Evolutionary conservation across 2,113 vertebrate species (phyloP), one percentile per base, ranked within the genome.

Genomic region (Nestor notabilis): DNA sequence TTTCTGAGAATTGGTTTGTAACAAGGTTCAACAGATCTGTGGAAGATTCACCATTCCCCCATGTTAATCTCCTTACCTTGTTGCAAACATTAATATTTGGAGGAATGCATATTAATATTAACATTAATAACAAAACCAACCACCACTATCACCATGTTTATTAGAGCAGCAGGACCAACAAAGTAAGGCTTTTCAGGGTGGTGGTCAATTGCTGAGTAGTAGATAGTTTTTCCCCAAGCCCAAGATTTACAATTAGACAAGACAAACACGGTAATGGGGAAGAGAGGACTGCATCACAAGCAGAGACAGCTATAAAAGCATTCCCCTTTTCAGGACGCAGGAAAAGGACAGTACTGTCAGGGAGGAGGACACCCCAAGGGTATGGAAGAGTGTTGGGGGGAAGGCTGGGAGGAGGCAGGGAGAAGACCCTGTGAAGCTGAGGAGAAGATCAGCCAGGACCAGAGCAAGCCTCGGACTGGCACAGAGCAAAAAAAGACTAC

Each of bases 1-100:
- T 94, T 85, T 80, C 56, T 83, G 66, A 80, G 87, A 87, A 77
- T 7, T 81, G 23, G 25, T 90, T 66, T 81, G 9, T 78, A 81
- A 60, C 33, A 15, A 56, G 13, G 17, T 49, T 53, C 33, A 72
- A 39, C 8, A 68, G 16, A 10, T 39, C 23, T 28, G 9, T 53
- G 33, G 39, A 37, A 94, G 28, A 70, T 28, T 16, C 3, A 1
- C 13, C 49, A 29, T 50, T 9, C 9, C 13, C 10, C 35, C 9
- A 4, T 37, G 33, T 46, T 76, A 31, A 13, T 82, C 13, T 31
- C 17, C 35, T 41, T 80, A 55, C 9, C 15, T 83, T 43, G 4
- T 50, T 65, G 41, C 33, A 84, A 84, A 37, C 64, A 41, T 25
- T 64, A n/a, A 58, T 58, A 58, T n/a, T 58, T 15, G 55, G 55